Evolutionary conservation across 2,113 vertebrate genomes (phyloP).

Genomic region (Herpetotheres cachinnans): DNA sequence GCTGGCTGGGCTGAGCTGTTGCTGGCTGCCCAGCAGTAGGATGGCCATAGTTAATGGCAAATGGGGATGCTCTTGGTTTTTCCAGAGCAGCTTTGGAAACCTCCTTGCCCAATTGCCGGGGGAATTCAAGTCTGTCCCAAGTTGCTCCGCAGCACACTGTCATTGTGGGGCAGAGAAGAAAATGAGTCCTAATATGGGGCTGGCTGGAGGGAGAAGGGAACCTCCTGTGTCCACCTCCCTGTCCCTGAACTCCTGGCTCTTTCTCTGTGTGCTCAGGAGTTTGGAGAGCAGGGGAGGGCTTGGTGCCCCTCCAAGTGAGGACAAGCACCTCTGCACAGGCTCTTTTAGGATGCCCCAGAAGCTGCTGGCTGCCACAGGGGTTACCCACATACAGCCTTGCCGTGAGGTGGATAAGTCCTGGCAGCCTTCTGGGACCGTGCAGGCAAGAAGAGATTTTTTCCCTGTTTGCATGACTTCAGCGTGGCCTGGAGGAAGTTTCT

Average conservation of each 20-base stretch:
- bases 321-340: not conserved
- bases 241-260: not conserved
- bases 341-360: not conserved
- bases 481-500: conserved; percentile 5
- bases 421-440: not conserved
- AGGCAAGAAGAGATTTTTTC: not conserved
- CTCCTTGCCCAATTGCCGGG: not conserved
- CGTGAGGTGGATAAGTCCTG: not conserved
- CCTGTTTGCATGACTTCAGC: not conserved
- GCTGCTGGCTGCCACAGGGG: not conserved
- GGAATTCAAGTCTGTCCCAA: not conserved
- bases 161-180: not conserved
- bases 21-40: not conserved
- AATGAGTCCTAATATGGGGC: not conserved
- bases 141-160: not conserved
- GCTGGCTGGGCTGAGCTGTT: not conserved
- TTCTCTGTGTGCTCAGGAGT: not conserved
- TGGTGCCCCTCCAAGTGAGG: not conserved
- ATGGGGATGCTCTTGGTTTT: not conserved
- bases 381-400: not conserved
- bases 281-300: not conserved
- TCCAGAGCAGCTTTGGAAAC: not conserved
- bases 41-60: not conserved
- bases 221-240: not conserved
- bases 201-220: not conserved